Percentiles rank a stretch among this genome's conserved stretches.
Conservation (phyloP, 2,113 vertebrate genomes). For the Mugil cephalus region DNA sequence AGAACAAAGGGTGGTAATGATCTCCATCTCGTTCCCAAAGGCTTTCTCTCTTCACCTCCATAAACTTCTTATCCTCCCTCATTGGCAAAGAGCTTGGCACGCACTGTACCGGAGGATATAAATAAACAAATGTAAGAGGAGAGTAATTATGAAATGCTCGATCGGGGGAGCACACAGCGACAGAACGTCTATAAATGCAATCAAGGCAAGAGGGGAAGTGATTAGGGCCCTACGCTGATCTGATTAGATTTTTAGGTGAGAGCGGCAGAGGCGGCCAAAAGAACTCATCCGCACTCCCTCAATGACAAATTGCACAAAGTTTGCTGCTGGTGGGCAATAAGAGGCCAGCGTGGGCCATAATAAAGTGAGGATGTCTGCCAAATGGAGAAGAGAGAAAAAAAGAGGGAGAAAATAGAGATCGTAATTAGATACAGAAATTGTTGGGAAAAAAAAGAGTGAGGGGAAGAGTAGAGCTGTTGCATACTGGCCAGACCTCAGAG, state of each 20-base stretch:
- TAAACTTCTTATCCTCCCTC: slow-evolving; percentile 40
- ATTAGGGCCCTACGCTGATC: slow-evolving; percentile 72
- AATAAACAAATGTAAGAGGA: slow-evolving; percentile 76
- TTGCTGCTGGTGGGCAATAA: slow-evolving; percentile 70
- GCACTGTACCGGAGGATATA: slow-evolving; percentile 59
- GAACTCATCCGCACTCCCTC: slow-evolving; percentile 54
- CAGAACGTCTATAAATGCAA: slow-evolving; percentile 81
- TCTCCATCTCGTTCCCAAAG: slow-evolving; percentile 41
- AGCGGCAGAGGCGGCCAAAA: slow-evolving; percentile 54
- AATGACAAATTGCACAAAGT: slow-evolving; percentile 66
- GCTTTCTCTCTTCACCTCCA: slow-evolving; percentile 38
- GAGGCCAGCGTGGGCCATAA: slow-evolving; percentile 54
- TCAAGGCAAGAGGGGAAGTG: slow-evolving; percentile 71
- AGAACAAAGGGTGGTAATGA: slow-evolving; percentile 28
- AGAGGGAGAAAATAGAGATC: slow-evolving; percentile 31
- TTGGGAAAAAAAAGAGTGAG: slow-evolving; percentile 10
- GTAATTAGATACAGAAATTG: slow-evolving; percentile 56
- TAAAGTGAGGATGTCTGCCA: slow-evolving; percentile 57
- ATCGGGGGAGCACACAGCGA: slow-evolving; percentile 59
- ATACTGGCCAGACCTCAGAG: not conserved
- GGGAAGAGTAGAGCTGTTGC: slow-evolving; percentile 5
- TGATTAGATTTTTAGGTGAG: slow-evolving; percentile 77
- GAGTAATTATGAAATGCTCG: slow-evolving; percentile 80
- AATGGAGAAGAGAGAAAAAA: slow-evolving; percentile 32
- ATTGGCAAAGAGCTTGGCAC: slow-evolving; percentile 26